Conservation (phyloP, 2,113 vertebrate genomes). For the Mastomys coucha region DNA sequence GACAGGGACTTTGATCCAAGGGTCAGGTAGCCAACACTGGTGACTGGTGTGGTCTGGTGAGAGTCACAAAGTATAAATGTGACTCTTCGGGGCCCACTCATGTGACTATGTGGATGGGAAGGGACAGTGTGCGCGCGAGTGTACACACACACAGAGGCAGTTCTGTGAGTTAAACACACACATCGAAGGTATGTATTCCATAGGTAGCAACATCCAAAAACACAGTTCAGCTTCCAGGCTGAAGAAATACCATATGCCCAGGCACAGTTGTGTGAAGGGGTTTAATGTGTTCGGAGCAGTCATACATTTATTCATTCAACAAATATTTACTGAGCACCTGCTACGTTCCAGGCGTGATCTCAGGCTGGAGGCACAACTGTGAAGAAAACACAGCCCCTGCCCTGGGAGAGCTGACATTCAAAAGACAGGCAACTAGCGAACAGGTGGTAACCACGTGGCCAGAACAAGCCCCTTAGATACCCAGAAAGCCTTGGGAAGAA, state of each 20-base stretch:
- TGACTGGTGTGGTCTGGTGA: background rate
- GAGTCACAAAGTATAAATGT: background rate
- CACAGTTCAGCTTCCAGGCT: background rate
- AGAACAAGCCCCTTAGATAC: background rate
- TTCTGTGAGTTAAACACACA: no score
- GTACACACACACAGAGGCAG: background rate
- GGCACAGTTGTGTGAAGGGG: background rate
- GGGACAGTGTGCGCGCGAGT: background rate
- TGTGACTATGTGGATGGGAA: background rate
- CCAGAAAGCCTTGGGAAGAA: background rate
- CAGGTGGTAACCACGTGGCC: background rate
- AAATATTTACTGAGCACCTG: conserved; percentile 55
- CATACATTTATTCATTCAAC: conserved; percentile 46
- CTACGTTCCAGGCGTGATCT: background rate
- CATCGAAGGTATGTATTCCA: background rate
- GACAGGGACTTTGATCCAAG: background rate
- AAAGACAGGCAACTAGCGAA: no score
- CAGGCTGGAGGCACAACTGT: conserved; percentile 32
- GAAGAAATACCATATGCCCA: background rate
- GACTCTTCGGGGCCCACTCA: background rate
- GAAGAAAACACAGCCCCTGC: conserved; percentile 47
- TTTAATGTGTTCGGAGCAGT: background rate
- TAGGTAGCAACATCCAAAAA: background rate
- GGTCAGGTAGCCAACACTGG: background rate
- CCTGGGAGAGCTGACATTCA: background rate